These are phyloP conservation scores for Archegozetes longisetosus DNA, from an alignment of 1,140 invertebrate genomes.

Conservation along the genomic window DNA sequence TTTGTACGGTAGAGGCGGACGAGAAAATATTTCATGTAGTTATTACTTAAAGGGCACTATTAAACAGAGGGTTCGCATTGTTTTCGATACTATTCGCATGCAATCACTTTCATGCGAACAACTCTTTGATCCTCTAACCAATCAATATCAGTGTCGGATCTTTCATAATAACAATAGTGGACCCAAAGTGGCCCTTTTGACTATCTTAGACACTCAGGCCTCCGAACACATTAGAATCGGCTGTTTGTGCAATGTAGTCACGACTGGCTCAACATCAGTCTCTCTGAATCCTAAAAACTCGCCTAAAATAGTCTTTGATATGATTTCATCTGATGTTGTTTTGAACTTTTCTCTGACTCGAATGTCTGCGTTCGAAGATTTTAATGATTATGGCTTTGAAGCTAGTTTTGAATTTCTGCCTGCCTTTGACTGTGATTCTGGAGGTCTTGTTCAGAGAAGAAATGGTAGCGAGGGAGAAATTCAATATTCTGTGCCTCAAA, in stretches of 20 bases:
- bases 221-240: not conserved
- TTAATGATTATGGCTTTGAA: slow-evolving; percentile 61
- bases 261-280: not conserved
- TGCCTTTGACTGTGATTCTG: slow-evolving; percentile 25
- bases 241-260: not conserved
- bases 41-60: slow-evolving; percentile 18
- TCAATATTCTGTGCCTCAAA: slow-evolving; percentile 9
- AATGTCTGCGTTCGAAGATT: slow-evolving; percentile 68
- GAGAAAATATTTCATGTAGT: slow-evolving; percentile 17
- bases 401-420: slow-evolving; percentile 62
- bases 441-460: slow-evolving; percentile 15
- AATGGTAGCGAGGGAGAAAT: slow-evolving; percentile 20
- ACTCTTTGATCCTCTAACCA: slow-evolving; percentile 8
- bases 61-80: slow-evolving; percentile 15
- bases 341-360: slow-evolving; percentile 59
- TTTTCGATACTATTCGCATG: slow-evolving; percentile 12
- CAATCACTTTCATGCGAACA: slow-evolving; percentile 12
- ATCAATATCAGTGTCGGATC: not conserved
- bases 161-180: not conserved
- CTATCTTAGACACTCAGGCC: not conserved
- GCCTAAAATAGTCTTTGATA: slow-evolving; percentile 52
- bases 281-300: slow-evolving; percentile 19
- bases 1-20: slow-evolving; percentile 22
- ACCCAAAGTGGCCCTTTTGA: not conserved
- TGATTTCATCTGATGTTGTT: slow-evolving; percentile 53